phyloP scores from a whole-genome alignment of 2,888 invertebrate genomes.

The Pollenia griseotomentosa region DNA sequence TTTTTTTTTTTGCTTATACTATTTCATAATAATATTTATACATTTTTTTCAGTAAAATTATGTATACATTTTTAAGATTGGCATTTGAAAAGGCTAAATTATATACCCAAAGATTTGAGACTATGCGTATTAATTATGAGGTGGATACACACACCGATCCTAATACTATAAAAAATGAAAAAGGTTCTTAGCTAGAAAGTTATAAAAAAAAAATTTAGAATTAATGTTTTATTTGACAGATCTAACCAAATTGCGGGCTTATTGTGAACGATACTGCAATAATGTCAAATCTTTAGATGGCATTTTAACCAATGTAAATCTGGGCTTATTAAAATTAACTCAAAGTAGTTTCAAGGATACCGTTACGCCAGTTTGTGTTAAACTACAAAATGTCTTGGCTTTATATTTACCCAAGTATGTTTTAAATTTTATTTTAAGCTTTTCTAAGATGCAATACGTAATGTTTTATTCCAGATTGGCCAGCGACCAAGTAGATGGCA shows the following conservation, averaged over 20 bases:
- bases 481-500: constrained; percentile 85
- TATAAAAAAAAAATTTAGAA: not conserved
- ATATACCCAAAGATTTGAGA: constrained; percentile 88
- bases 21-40: no score
- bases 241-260: constrained; percentile 87
- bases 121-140: constrained; percentile 88
- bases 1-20: not conserved
- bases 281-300: constrained; percentile 89
- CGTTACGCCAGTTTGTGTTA: constrained; percentile 89
- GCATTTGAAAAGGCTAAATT: constrained; percentile 87
- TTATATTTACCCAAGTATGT: constrained; percentile 88
- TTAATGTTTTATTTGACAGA: constrained; percentile 80
- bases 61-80: constrained; percentile 86
- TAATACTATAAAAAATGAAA: constrained; percentile 87
- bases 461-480: constrained; percentile 86
- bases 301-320: constrained; percentile 87
- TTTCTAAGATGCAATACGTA: no score
- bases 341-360: constrained; percentile 89
- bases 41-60: constrained; percentile 81
- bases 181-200: constrained; percentile 78
- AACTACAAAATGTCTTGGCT: constrained; percentile 88
- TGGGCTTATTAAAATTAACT: constrained; percentile 90
- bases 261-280: constrained; percentile 88
- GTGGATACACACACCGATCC: constrained; percentile 89
- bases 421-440: not conserved